Conservation (phyloP, 2,888 invertebrate genomes). For the Plagodis dolabraria region DNA sequence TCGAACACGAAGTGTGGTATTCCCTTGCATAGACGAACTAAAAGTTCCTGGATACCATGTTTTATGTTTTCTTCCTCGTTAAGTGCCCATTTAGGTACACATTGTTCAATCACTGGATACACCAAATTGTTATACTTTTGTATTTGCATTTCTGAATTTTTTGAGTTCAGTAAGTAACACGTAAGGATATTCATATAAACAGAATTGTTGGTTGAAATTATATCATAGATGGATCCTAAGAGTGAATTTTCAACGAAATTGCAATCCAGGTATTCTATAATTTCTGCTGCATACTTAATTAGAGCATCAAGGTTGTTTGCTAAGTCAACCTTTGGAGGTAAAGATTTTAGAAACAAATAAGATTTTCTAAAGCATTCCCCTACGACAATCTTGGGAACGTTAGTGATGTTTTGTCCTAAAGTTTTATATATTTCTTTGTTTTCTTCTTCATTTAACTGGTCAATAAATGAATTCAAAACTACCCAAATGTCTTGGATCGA, state of each 20-base stretch:
- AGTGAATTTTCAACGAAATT: constrained; percentile 18
- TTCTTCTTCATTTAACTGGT: constrained; percentile 14
- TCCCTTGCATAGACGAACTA: neutral
- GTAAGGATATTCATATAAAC: constrained; percentile 6
- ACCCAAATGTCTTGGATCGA: constrained; percentile 10
- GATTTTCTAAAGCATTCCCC: constrained; percentile 14
- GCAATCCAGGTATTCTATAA: constrained; percentile 13
- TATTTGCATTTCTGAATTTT: constrained; percentile 10
- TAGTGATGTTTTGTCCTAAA: neutral
- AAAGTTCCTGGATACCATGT: neutral
- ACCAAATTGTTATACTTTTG: constrained; percentile 11
- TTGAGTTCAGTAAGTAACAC: constrained; percentile 12
- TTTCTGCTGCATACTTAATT: neutral
- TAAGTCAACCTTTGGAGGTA: neutral
- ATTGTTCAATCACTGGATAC: constrained; percentile 8
- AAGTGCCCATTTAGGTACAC: constrained; percentile 7
- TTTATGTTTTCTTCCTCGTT: constrained; percentile 1
- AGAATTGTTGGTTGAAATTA: neutral
- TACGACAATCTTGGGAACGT: constrained; percentile 8
- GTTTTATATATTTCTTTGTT: constrained; percentile 9
- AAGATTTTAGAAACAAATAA: constrained; percentile 7
- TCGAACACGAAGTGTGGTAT: constrained; percentile 5
- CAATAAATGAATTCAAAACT: constrained; percentile 13
- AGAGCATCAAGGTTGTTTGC: neutral
- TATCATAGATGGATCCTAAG: neutral